Conservation (phyloP, 2,797 vertebrate genomes). For the Hipposideros larvatus region DNA sequence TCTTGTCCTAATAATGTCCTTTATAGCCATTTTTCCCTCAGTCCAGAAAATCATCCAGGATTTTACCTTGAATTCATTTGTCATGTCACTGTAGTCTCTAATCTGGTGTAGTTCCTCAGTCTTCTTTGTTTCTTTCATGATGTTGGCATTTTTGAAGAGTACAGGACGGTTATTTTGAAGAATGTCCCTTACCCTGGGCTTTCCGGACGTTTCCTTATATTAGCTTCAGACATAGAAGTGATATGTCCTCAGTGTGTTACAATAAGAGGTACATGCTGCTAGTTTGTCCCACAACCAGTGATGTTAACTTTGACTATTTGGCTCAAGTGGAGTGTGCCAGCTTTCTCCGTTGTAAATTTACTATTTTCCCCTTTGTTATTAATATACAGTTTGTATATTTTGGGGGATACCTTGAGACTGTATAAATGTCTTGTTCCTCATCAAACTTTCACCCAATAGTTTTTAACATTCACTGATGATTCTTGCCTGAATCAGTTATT, state of each 20-base stretch:
- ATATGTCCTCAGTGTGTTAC: not conserved
- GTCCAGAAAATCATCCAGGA: constrained; percentile 31
- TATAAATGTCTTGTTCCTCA: not conserved
- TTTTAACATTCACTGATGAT: constrained; percentile 27
- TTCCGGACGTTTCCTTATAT: constrained; percentile 24
- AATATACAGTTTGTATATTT: not conserved
- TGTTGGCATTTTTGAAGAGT: constrained; percentile 36
- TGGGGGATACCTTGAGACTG: not conserved
- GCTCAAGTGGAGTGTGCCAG: not conserved
- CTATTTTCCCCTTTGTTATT: constrained; percentile 24
- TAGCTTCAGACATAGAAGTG: not conserved
- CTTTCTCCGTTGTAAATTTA: constrained; percentile 5
- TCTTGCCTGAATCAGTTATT: constrained; percentile 4
- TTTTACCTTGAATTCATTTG: constrained; percentile 28
- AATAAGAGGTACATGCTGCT: not conserved
- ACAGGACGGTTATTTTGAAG: constrained; percentile 17
- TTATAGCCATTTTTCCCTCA: not conserved
- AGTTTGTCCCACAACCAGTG: not conserved
- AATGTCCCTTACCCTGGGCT: not conserved
- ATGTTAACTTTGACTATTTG: constrained; percentile 36
- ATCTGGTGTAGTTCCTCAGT: constrained; percentile 1
- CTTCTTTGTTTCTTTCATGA: not conserved
- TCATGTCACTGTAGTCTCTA: not conserved
- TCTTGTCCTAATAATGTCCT: not conserved
- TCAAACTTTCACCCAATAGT: constrained; percentile 22